Base-by-base conservation (phyloP, 2,113 vertebrate genomes). In the Pongo pygmaeus region DNA sequence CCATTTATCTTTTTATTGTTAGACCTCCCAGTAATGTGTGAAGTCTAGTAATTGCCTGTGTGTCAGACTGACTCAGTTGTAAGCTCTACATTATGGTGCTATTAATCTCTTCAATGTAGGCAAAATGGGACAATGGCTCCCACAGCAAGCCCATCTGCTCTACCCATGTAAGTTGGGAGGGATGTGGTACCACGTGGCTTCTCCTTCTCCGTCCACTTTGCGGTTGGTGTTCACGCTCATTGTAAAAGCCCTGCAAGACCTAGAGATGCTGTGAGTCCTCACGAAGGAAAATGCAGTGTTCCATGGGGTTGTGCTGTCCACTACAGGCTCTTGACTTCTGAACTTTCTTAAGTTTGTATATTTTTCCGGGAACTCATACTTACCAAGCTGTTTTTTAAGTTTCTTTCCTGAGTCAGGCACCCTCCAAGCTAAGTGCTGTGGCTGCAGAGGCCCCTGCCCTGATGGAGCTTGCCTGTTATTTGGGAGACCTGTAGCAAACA, bases 131-230 rank as follows among this genome's bases (percentile, higher is more conserved):
- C 2, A 25, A 3, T 8, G 10, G 23, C 22, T 57, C 52, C 52
- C 35, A 22, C 52, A 25, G 23, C 11, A 0, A 9, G 0, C 10
- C 78, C 72, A 13, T 35, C 48, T 38, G 48, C 80, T 67, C 18
- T 1, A 13, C 0, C 59, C 6, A 0, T 38, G 1, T 32, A 3
- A 8, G 17, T 4, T 22, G 35, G 8, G n/a, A 57, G 17, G 79
- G 11, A 27, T 55, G 1, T n/a, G 70, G 46, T 23, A 9, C 6
- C 38, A 4, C 12, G 10, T 16, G 4, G 32, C 61, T 20, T 46
- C 46, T 35, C 0, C 11, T 59, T 48, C 25, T 8, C 3, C 9
- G 3, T 57, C 16, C 46, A 22, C 48, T 74, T 8, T 8, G 8
- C 18, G 40, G 13, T 38, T 35, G 25, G 40, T 12, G 1, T 69